Conservation (phyloP, 2,888 invertebrate species). For the Crocallis elinguaria region DNA sequence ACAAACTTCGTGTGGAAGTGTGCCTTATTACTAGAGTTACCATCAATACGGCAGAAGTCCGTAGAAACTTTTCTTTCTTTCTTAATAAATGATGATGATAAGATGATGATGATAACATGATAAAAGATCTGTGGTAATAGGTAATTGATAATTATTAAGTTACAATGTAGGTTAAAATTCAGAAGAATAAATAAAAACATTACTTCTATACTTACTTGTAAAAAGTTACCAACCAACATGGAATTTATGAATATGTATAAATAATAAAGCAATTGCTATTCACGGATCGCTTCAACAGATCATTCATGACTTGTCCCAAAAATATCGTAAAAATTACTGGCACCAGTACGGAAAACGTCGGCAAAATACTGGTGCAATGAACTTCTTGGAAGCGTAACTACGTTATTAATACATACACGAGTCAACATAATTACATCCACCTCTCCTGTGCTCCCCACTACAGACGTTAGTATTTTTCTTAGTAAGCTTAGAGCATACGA, state of each 20-base stretch:
- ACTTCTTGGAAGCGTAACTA: slow-evolving; percentile 46
- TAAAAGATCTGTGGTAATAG: too few species aligned
- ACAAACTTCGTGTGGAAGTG: slow-evolving; percentile 9
- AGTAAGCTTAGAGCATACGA: slow-evolving; percentile 18
- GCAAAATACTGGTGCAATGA: slow-evolving; percentile 33
- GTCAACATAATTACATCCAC: slow-evolving; percentile 47
- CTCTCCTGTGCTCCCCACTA: slow-evolving; percentile 35
- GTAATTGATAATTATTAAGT: too few species aligned
- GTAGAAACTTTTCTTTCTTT: too few species aligned
- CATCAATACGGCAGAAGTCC: background rate
- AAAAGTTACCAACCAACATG: too few species aligned
- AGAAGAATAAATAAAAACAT: too few species aligned
- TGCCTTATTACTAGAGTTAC: slow-evolving; percentile 14
- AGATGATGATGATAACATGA: too few species aligned
- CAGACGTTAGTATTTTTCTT: slow-evolving; percentile 73
- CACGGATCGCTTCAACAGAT: too few species aligned
- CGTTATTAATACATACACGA: slow-evolving; percentile 53
- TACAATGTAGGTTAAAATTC: too few species aligned
- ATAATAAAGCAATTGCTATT: too few species aligned
- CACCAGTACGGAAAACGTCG: background rate
- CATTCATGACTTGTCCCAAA: background rate
- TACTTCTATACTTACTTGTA: too few species aligned
- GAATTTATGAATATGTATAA: too few species aligned
- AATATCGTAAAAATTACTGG: background rate
- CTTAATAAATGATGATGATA: too few species aligned